phyloP scores from a whole-genome alignment of 2,888 invertebrate species.

The Synanthedon myopaeformis region DNA sequence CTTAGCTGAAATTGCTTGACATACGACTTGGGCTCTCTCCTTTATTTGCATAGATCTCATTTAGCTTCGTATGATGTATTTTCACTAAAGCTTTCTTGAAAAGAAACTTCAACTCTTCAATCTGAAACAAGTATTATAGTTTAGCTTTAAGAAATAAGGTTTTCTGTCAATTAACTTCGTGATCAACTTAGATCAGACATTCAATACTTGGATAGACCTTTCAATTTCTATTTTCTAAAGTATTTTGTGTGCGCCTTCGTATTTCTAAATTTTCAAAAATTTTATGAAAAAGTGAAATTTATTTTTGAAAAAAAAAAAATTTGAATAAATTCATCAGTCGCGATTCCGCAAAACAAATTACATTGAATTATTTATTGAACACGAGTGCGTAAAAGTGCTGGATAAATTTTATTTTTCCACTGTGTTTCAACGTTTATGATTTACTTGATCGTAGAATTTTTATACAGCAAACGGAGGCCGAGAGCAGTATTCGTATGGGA shows the following conservation, averaged over 20 bases:
- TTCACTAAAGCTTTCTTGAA: not conserved
- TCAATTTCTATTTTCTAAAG: too few species aligned
- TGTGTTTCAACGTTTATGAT: constrained; percentile 20
- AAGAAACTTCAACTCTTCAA: not conserved
- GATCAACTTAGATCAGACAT: not conserved
- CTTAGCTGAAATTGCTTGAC: not conserved
- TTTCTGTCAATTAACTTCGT: not conserved
- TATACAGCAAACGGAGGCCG: constrained; percentile 15
- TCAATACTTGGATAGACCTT: too few species aligned
- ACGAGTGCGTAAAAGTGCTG: not conserved
- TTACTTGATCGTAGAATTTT: constrained; percentile 29
- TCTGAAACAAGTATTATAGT: too few species aligned
- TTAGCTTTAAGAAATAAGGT: too few species aligned
- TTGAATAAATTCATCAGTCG: not conserved
- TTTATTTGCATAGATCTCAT: not conserved
- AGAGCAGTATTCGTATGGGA: constrained; percentile 15
- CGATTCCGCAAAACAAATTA: not conserved
- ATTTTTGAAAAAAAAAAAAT: too few species aligned
- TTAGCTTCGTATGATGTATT: not conserved
- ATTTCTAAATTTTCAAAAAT: too few species aligned
- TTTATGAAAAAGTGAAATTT: too few species aligned
- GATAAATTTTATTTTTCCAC: constrained; percentile 7
- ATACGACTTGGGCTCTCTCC: not conserved
- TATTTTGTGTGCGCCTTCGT: too few species aligned
- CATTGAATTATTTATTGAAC: constrained; percentile 1